Conservation (phyloP, 37 sponge, comb jelly and placozoan species). For the Chondrilla cf. caribensis region DNA sequence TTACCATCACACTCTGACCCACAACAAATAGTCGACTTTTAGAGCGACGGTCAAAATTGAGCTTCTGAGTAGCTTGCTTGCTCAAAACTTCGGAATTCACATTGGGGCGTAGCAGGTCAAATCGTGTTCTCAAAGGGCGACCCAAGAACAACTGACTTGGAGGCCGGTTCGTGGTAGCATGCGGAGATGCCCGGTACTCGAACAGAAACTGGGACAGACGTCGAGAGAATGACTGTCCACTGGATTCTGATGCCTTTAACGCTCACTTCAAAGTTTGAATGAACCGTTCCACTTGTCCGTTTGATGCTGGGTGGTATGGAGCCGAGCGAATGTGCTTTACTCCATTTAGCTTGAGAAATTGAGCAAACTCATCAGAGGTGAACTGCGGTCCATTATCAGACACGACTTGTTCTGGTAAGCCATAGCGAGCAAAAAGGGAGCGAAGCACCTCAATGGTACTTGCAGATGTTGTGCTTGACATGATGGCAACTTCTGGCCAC, state of each 20-base stretch:
- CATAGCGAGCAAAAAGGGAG: slow-evolving; percentile 21
- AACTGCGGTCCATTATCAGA: slow-evolving; percentile 32
- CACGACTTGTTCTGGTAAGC: slow-evolving; percentile 31
- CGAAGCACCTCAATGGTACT: slow-evolving; percentile 19
- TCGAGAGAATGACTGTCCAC: neutral
- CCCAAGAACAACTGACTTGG: neutral
- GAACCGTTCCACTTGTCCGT: slow-evolving; percentile 27
- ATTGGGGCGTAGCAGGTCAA: neutral
- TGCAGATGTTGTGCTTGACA: slow-evolving; percentile 17
- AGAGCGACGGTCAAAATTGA: too few species aligned
- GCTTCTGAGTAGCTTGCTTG: too few species aligned
- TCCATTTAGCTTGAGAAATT: slow-evolving; percentile 13
- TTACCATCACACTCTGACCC: too few species aligned
- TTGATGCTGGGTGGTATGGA: slow-evolving; percentile 31
- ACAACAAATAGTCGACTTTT: too few species aligned
- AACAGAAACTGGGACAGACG: neutral
- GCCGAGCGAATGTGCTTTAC: slow-evolving; percentile 18
- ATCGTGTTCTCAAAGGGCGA: neutral
- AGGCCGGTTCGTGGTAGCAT: neutral
- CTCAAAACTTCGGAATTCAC: too few species aligned
- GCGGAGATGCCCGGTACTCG: neutral
- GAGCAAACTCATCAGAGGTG: slow-evolving; percentile 23
- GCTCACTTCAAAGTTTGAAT: slow-evolving; percentile 6
- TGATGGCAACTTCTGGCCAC: slow-evolving; percentile 18
- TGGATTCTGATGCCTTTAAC: neutral